A percentile compares a stretch with the other conserved stretches of the same genome.
Conservation (phyloP, 2,113 vertebrate genomes). For the Ptychochromis oligacanthus region DNA sequence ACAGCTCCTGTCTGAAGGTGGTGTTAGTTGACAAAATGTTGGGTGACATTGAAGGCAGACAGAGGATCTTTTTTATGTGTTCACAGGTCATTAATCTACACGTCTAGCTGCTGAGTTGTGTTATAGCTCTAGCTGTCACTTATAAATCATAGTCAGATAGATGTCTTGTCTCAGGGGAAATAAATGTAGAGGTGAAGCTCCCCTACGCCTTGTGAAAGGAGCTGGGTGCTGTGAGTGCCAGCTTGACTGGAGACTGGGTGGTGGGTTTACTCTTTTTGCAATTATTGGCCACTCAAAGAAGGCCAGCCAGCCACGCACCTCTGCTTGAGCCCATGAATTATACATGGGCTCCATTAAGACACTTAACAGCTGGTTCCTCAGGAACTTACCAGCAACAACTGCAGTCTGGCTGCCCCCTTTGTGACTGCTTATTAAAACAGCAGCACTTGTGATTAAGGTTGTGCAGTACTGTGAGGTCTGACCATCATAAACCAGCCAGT, state of each 20-base stretch:
- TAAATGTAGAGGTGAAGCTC: slow-evolving; percentile 22
- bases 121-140: not conserved
- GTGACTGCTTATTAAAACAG: slow-evolving; percentile 65
- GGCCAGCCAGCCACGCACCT: slow-evolving; percentile 46
- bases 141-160: slow-evolving; percentile 42
- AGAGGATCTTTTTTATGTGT: slow-evolving; percentile 25
- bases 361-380: slow-evolving; percentile 68
- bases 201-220: not conserved
- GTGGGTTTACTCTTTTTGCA: slow-evolving; percentile 39
- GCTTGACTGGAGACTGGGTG: slow-evolving; percentile 7
- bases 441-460: slow-evolving; percentile 55
- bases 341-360: slow-evolving; percentile 67
- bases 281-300: slow-evolving; percentile 50
- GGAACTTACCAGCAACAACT: slow-evolving; percentile 49
- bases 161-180: slow-evolving; percentile 21
- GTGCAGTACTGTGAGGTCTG: slow-evolving; percentile 52
- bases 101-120: slow-evolving; percentile 20
- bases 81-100: slow-evolving; percentile 41
- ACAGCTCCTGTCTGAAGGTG: not conserved
- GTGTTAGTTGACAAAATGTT: slow-evolving; percentile 1
- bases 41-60: slow-evolving; percentile 3
- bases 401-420: slow-evolving; percentile 30
- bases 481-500: slow-evolving; percentile 63
- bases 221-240: not conserved
- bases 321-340: slow-evolving; percentile 64